Evolutionary conservation across 2,797 vertebrate genomes (phyloP), one percentile per base, ranked within the genome.

Genomic region (Danio choprae): DNA sequence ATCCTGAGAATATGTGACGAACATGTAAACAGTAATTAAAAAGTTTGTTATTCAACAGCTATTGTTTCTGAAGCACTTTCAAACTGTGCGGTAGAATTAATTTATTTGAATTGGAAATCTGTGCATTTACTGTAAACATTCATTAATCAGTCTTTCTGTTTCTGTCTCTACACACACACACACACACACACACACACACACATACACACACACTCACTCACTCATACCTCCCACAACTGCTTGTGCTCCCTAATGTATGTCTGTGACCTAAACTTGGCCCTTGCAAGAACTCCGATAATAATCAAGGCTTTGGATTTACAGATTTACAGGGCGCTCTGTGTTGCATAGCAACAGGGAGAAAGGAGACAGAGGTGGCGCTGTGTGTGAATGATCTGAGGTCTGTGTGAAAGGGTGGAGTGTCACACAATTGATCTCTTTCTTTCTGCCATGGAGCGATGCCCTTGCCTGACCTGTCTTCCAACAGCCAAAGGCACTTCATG

Each of bases 321-420:
- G 90, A 93, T 93, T 91, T 91, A 92, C 91, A 92, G 90, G 93
- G 91, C 90, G 90, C 87, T 56, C 87, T 86, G 88, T 56, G 91
- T 94, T 90, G 92, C 93, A 87, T 94, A 92, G 93, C 92, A 93
- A 94, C 93, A 90, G 89, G 90, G 90, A 13, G 63, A 18, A 72
- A 48, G 56, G 56, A 53, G 40, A 62, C 38, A 51, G 63, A 83
- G 63, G 69, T 77, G 36, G 53, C 20, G 68, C 7, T 56, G 46
- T 43, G 20, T 53, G 36, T 43, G 55, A 64, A 43, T 51, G 81
- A 50, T 55, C 22, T 13, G n/a, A n/a, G 56, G 40, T 70, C 56
- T 70, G 36, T 79, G 60, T 67, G 76, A 46, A 59, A 81, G 58
- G 65, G 55, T 58, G 63, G 79, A 51, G 53, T 59, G 51, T 68